A percentile compares a stretch with the other conserved stretches of the same genome.
phyloP scores from a whole-genome alignment of 1,140 invertebrate genomes.

The Bradynema listronoti region DNA sequence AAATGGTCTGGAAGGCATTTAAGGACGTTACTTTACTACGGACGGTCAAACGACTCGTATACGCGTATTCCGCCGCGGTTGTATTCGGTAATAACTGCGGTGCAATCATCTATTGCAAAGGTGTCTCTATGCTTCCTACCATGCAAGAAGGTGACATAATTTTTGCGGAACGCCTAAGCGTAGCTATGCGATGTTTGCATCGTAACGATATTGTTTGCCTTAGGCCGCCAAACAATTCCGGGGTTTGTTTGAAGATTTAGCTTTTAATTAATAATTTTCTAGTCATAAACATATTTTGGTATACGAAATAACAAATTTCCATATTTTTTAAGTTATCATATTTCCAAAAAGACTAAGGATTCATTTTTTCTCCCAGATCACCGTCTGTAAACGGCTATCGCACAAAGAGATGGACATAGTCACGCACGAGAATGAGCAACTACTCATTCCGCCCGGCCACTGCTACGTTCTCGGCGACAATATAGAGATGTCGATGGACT shows the following conservation, averaged over 20 bases:
- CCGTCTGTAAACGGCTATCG: constrained; percentile 23
- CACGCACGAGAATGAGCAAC: constrained; percentile 4
- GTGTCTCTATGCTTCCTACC: constrained; percentile 28
- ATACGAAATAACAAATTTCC: no score
- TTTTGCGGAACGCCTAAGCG: constrained; percentile 16
- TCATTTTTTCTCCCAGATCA: no score
- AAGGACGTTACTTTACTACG: no score
- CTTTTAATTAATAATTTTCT: no score
- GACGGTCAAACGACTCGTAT: no score
- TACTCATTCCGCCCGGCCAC: constrained; percentile 70
- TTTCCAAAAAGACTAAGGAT: constrained; percentile 3
- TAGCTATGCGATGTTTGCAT: constrained; percentile 5
- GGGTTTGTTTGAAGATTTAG: no score
- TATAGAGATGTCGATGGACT: constrained; percentile 75
- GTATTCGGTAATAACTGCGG: constrained; percentile 15
- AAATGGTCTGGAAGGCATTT: no score
- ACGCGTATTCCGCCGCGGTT: no score
- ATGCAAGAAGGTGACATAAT: constrained; percentile 23
- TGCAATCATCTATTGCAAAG: constrained; percentile 8
- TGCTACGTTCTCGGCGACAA: constrained; percentile 93
- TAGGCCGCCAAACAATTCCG: constrained; percentile 11
- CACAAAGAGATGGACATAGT: constrained; percentile 11
- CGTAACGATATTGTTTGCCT: constrained; percentile 25
- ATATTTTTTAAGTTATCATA: no score
- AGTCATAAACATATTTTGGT: no score